Conservation (phyloP, 2,113 vertebrate species). For the Tragelaphus buxtoni region DNA sequence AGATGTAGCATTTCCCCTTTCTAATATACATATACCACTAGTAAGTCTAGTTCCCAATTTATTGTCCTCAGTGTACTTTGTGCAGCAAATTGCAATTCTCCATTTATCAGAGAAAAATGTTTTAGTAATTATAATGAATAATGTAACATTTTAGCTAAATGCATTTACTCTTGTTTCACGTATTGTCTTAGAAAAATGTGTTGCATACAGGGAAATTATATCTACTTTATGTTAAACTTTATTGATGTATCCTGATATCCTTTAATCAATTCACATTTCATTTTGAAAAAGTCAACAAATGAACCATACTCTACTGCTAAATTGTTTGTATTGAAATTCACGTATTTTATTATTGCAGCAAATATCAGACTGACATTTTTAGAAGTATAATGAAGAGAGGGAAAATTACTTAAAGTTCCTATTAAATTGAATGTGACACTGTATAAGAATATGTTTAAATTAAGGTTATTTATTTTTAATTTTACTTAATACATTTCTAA, state of each 20-base stretch:
- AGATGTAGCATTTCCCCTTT: neutral
- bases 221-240: neutral
- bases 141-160: neutral
- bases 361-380: conserved; percentile 4
- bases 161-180: neutral
- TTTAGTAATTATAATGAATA: neutral
- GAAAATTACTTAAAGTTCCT: neutral
- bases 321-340: conserved; percentile 5
- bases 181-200: neutral
- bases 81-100: neutral
- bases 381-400: neutral
- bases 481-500: too few relatives aligned
- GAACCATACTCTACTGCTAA: neutral
- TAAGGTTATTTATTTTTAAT: too few relatives aligned
- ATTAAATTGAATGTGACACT: neutral
- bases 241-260: neutral
- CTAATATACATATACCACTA: neutral
- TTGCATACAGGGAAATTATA: neutral
- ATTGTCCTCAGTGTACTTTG: neutral
- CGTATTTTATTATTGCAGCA: neutral
- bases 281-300: conserved; percentile 36
- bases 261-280: conserved; percentile 37
- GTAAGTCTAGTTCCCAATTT: neutral
- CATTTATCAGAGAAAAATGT: neutral
- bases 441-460: neutral